Evolutionary conservation across 1,140 invertebrate species (phyloP), one percentile per base, ranked within the genome.

Genomic region (Liolophura sinensis): DNA sequence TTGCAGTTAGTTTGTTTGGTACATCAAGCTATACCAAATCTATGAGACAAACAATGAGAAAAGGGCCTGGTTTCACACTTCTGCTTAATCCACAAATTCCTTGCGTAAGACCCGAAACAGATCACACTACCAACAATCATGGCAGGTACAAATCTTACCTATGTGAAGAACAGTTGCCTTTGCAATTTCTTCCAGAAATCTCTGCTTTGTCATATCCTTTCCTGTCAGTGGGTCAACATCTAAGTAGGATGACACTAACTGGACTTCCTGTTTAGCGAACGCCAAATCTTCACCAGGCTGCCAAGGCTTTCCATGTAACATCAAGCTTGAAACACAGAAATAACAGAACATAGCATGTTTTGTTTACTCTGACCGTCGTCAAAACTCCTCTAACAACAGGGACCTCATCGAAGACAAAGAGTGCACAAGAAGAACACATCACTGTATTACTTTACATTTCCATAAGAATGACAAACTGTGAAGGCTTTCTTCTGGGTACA

Each of bases 91-190:
- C n/a, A n/a, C n/a, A n/a, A n/a, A n/a, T n/a, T n/a, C n/a, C n/a
- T n/a, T n/a, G n/a, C n/a, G n/a, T n/a, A n/a, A n/a, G n/a, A n/a
- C n/a, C n/a, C n/a, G n/a, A n/a, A n/a, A n/a, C n/a, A n/a, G n/a
- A n/a, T n/a, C n/a, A n/a, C n/a, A n/a, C n/a, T n/a, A n/a, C n/a
- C n/a, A n/a, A n/a, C n/a, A n/a, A n/a, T n/a, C n/a, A n/a, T n/a
- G n/a, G n/a, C 22, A 27, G 7, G 31, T 31, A 54, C 16, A 59
- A 61, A 12, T 46, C 56, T 64, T 68, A 83, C 80, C 77, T 60
- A 83, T 77, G 61, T 83, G 80, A 31, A 82, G 65, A 40, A 82
- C 67, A 40, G 79, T 68, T 16, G 81, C 75, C 18, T 68, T 67
- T 22, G 70, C 60, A 15, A 79, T 61, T 27, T 78, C 73, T 27